A percentile compares a stretch with the other conserved stretches of the same genome.
Conservation (phyloP, 2,113 vertebrate species). For the Bufo bufo region DNA sequence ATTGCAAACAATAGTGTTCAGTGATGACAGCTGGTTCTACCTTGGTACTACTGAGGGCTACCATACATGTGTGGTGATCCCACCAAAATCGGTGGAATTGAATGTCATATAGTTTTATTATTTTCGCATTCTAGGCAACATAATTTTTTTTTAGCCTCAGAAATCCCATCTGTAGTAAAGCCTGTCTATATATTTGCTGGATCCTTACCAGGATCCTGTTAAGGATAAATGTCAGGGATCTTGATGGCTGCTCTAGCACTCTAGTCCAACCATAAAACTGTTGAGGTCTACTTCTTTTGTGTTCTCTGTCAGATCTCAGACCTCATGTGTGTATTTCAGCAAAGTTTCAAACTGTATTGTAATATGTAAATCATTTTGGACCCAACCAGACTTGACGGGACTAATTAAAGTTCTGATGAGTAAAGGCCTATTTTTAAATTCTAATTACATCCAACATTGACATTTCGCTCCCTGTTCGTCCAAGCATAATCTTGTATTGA, state of each 20-base stretch:
- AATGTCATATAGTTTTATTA: no score
- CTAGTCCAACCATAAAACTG: not conserved
- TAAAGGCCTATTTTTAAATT: slow-evolving; percentile 37
- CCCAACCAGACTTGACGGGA: slow-evolving; percentile 8
- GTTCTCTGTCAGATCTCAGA: not conserved
- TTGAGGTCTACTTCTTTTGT: not conserved
- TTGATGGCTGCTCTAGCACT: not conserved
- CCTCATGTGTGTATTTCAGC: not conserved
- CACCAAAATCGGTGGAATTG: no score
- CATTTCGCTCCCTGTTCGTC: slow-evolving; percentile 54
- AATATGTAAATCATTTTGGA: slow-evolving; percentile 27
- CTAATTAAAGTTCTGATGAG: slow-evolving; percentile 37
- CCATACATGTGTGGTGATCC: no score
- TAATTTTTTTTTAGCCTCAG: no score
- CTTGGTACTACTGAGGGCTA: no score
- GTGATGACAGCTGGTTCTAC: no score
- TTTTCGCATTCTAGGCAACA: no score
- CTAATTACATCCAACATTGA: slow-evolving; percentile 38
- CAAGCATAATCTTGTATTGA: slow-evolving; percentile 74
- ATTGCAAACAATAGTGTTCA: no score
- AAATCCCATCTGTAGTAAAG: not conserved
- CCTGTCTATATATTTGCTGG: not conserved
- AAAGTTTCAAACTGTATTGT: not conserved
- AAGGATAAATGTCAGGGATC: not conserved
- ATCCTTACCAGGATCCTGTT: not conserved